Conservation (phyloP, 2,888 invertebrate species). For the Drosophila peninsularis region DNA sequence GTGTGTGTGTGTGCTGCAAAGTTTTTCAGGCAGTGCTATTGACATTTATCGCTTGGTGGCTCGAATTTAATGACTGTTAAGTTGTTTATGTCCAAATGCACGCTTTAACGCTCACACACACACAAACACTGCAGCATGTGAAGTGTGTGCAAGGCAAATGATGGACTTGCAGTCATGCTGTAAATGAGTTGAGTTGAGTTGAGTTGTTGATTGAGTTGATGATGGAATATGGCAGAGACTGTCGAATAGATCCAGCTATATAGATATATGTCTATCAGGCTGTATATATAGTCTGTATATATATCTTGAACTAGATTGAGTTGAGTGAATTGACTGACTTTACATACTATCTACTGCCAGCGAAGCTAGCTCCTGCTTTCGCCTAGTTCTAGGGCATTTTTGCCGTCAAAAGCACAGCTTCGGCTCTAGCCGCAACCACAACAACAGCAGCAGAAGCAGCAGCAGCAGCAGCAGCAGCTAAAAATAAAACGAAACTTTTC, state of each 20-base stretch:
- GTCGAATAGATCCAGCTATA: neutral
- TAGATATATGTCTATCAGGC: neutral
- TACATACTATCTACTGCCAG: neutral
- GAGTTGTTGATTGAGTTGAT: neutral
- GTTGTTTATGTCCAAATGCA: conserved; percentile 38
- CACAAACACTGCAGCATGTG: neutral
- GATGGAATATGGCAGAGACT: no score
- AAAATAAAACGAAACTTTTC: conserved; percentile 47
- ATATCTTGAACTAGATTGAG: neutral
- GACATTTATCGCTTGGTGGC: conserved; percentile 69
- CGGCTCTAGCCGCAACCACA: conserved; percentile 8
- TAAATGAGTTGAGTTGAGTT: neutral
- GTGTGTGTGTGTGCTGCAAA: conserved; percentile 13
- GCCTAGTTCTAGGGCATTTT: neutral
- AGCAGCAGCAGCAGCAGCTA: conserved; percentile 9
- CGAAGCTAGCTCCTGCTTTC: neutral
- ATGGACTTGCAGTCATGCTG: conserved; percentile 6
- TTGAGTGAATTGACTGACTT: neutral
- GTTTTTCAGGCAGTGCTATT: conserved; percentile 51
- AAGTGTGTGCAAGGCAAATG: no score
- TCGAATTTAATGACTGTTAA: conserved; percentile 69
- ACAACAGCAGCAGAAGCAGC: conserved; percentile 6
- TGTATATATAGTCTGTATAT: neutral
- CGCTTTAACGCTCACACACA: conserved; percentile 36
- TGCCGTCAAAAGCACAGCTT: neutral